phyloP scores from a whole-genome alignment of 1,140 invertebrate genomes.

The Ylistrum balloti region DNA sequence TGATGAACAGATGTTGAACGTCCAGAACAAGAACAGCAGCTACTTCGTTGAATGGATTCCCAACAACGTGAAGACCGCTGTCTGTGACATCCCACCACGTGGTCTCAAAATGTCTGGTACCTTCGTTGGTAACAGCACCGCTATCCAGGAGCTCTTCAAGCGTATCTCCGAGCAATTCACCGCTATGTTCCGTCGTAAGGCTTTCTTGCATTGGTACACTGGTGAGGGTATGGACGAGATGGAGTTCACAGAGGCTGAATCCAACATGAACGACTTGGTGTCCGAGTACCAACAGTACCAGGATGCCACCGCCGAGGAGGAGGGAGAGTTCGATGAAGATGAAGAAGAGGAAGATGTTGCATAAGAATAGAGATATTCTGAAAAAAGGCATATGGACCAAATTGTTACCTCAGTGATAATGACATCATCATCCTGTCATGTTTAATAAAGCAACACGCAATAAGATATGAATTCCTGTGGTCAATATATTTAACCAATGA shows the following conservation, averaged over 20 bases:
- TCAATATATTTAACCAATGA: no score
- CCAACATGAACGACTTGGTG: slow-evolving; percentile 93
- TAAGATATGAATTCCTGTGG: not conserved
- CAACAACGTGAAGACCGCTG: slow-evolving; percentile 91
- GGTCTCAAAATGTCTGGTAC: slow-evolving; percentile 96
- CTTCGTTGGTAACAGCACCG: slow-evolving; percentile 88
- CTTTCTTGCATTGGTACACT: slow-evolving; percentile 92
- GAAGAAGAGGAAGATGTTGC: slow-evolving; percentile 41
- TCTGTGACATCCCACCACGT: slow-evolving; percentile 95
- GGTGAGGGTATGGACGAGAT: slow-evolving; percentile 92
- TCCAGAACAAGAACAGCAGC: slow-evolving; percentile 94
- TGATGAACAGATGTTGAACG: slow-evolving; percentile 88
- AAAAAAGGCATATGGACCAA: not conserved
- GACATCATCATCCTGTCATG: not conserved
- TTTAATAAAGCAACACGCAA: not conserved
- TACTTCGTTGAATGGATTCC: slow-evolving; percentile 90
- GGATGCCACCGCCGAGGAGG: slow-evolving; percentile 87
- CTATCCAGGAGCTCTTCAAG: slow-evolving; percentile 91
- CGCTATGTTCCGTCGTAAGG: slow-evolving; percentile 89
- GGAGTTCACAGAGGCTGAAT: slow-evolving; percentile 90
- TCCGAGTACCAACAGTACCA: slow-evolving; percentile 88
- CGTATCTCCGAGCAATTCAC: slow-evolving; percentile 86
- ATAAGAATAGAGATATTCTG: not conserved
- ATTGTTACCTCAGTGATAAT: not conserved
- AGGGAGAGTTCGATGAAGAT: slow-evolving; percentile 75